phyloP scores from a whole-genome alignment of 2,797 vertebrate genomes.

The Onychomys torridus region DNA sequence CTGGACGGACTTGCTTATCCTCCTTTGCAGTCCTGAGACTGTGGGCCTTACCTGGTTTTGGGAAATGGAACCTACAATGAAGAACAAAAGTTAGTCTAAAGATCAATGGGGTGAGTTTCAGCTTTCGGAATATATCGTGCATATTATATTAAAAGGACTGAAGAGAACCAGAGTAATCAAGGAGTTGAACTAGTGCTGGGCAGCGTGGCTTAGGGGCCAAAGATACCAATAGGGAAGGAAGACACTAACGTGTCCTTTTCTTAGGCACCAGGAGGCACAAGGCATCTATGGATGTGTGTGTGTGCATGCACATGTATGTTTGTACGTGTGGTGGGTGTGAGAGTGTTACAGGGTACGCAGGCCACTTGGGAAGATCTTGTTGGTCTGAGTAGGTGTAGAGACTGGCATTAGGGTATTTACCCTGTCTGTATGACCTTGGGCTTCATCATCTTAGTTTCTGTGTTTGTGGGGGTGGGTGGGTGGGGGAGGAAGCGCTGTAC shows the following conservation, averaged over 20 bases:
- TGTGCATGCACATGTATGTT: too few species aligned
- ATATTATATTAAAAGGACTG: too few species aligned
- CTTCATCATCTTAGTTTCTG: neutral
- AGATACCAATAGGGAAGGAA: too few species aligned
- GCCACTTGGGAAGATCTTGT: neutral
- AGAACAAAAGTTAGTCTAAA: neutral
- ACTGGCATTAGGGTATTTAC: too few species aligned
- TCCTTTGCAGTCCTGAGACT: neutral
- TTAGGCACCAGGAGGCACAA: neutral
- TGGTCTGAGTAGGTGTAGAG: too few species aligned
- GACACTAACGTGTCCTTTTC: neutral
- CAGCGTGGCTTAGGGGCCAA: neutral
- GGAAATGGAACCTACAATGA: neutral
- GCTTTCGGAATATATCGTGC: neutral
- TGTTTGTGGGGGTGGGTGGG: neutral
- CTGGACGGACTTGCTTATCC: neutral
- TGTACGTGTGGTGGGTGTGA: neutral
- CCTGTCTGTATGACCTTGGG: neutral
- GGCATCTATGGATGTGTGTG: neutral
- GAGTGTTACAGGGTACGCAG: too few species aligned
- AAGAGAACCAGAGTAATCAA: neutral
- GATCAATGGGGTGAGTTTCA: neutral
- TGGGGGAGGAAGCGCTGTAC: too few species aligned
- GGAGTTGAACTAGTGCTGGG: neutral
- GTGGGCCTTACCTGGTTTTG: neutral